Evolutionary conservation across 2,113 vertebrate genomes (phyloP).

Genomic region (Callaeas wilsoni): DNA sequence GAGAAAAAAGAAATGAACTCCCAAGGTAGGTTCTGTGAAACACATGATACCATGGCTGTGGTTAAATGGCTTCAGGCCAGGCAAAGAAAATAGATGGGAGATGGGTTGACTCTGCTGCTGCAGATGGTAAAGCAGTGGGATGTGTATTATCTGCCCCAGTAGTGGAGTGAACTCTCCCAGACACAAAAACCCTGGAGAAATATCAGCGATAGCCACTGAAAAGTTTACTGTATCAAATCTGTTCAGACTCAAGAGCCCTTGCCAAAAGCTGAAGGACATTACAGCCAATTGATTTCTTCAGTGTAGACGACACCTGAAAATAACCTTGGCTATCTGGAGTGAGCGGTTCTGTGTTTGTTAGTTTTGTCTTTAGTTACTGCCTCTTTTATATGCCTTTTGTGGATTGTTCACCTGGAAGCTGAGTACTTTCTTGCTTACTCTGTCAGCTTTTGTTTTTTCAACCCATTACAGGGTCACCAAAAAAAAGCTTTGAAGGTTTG

Average conservation of each 20-base stretch:
- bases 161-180: background rate
- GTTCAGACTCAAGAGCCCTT: background rate
- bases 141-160: background rate
- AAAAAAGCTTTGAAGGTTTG: conserved; percentile 48
- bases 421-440: conserved; percentile 14
- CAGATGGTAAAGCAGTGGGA: background rate
- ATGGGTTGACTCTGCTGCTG: background rate
- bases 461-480: background rate
- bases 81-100: background rate
- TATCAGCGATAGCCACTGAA: background rate
- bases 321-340: background rate
- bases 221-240: background rate
- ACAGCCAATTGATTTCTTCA: background rate
- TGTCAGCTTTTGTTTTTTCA: conserved; percentile 25
- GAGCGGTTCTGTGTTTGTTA: background rate
- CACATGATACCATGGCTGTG: background rate
- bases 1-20: background rate
- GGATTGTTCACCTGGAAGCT: conserved; percentile 44
- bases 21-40: background rate
- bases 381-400: conserved; percentile 45
- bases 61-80: background rate
- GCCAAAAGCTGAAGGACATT: background rate
- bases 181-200: background rate
- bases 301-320: background rate
- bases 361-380: conserved; percentile 37